phyloP scores from a whole-genome alignment of 35 echinoderm and acorn worm genomes.

The Amphiura filiformis region DNA sequence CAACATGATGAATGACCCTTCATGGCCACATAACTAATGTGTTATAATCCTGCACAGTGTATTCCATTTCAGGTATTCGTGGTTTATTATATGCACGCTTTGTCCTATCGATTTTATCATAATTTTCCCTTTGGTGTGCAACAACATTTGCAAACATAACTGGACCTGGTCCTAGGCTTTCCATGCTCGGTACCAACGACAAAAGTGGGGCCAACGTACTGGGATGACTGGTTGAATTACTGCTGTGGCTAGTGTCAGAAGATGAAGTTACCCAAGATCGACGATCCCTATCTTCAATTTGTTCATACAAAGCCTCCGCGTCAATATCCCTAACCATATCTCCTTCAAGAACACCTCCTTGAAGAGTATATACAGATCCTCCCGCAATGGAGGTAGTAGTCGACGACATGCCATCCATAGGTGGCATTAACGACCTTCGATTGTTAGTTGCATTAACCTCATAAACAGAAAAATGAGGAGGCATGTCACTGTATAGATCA shows the following conservation, averaged over 20 bases:
- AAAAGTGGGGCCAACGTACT: background rate
- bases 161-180: background rate
- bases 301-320: background rate
- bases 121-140: background rate
- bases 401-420: background rate
- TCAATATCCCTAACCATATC: background rate
- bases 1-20: too few relatives aligned
- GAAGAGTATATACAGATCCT: background rate
- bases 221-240: background rate
- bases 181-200: background rate
- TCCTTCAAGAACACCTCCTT: background rate
- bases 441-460: background rate
- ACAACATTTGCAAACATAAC: background rate
- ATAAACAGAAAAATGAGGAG: background rate
- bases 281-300: background rate
- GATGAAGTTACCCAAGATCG: background rate
- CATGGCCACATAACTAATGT: background rate
- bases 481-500: background rate
- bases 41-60: background rate
- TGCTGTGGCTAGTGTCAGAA: background rate
- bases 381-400: background rate
- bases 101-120: conserved; percentile 6
- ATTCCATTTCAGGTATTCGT: background rate
- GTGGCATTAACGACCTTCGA: background rate
- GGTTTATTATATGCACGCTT: background rate